Conservation (phyloP, 2,888 invertebrate genomes). For the Agrenia bidenticulata region DNA sequence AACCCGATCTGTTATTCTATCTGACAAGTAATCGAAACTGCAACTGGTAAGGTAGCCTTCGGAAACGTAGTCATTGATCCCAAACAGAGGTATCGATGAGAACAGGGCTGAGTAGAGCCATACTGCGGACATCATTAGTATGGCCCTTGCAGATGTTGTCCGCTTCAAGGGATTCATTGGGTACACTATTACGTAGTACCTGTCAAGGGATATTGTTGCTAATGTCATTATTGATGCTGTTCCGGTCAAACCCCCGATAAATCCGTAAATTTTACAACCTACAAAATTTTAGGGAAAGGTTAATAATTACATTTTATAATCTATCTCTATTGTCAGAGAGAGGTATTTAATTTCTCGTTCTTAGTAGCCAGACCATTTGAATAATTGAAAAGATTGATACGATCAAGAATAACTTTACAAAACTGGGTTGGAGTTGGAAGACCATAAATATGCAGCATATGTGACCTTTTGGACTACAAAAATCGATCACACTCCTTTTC, state of each 20-base stretch:
- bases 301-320: too few relatives aligned
- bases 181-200: conserved; percentile 79
- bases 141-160: conserved; percentile 65
- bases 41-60: conserved; percentile 82
- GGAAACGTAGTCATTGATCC: conserved; percentile 74
- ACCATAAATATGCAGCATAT: too few relatives aligned
- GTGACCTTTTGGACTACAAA: too few relatives aligned
- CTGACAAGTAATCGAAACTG: conserved; percentile 79
- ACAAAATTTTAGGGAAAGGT: too few relatives aligned
- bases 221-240: conserved; percentile 78
- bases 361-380: too few relatives aligned
- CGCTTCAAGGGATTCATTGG: conserved; percentile 67
- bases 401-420: too few relatives aligned
- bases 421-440: too few relatives aligned
- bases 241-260: conserved; percentile 77
- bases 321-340: too few relatives aligned
- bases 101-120: conserved; percentile 75
- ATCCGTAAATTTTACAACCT: conserved; percentile 78
- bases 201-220: conserved; percentile 76
- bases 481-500: too few relatives aligned
- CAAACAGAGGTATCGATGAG: conserved; percentile 70
- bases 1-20: conserved; percentile 61
- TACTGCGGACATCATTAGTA: conserved; percentile 64
- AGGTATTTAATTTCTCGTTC: too few relatives aligned
- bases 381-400: too few relatives aligned